A percentile compares a stretch with the other conserved stretches of the same genome.
These are phyloP conservation scores for Scaptodrosophila lebanonensis DNA, from an alignment of 1,140 invertebrate genomes.

Conservation along the genomic window DNA sequence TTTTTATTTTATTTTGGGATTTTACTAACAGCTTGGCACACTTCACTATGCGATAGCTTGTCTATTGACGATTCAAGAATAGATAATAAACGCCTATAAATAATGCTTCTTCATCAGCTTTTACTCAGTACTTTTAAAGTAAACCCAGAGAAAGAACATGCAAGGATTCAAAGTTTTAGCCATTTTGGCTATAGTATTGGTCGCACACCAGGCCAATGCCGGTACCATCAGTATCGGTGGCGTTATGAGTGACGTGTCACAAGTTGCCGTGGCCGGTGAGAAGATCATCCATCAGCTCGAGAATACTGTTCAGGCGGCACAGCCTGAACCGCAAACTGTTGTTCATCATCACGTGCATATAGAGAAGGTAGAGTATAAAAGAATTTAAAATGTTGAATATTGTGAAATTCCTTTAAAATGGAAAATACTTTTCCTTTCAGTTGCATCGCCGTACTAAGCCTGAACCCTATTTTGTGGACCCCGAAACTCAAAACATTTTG, in stretches of 20 bases:
- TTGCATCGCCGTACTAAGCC: too few species aligned
- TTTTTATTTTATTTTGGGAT: too few species aligned
- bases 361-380: too few species aligned
- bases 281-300: conserved; percentile 22
- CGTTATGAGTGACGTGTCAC: conserved; percentile 23
- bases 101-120: neutral
- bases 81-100: conserved; percentile 42
- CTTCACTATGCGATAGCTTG: too few species aligned
- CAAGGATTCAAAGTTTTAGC: conserved; percentile 13
- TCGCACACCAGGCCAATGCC: conserved; percentile 12
- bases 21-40: too few species aligned
- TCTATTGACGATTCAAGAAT: too few species aligned
- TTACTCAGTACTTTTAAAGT: conserved; percentile 18
- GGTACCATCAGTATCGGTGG: conserved; percentile 13
- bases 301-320: conserved; percentile 4
- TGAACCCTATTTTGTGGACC: conserved; percentile 1
- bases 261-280: conserved; percentile 30
- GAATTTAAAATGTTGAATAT: too few species aligned
- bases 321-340: too few species aligned
- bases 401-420: too few species aligned
- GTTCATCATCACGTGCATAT: too few species aligned
- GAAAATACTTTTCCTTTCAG: too few species aligned
- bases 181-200: conserved; percentile 10
- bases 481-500: conserved; percentile 20
- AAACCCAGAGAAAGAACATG: conserved; percentile 21